Base-by-base conservation (phyloP, 2,888 invertebrate species). In the Sipha maydis region DNA sequence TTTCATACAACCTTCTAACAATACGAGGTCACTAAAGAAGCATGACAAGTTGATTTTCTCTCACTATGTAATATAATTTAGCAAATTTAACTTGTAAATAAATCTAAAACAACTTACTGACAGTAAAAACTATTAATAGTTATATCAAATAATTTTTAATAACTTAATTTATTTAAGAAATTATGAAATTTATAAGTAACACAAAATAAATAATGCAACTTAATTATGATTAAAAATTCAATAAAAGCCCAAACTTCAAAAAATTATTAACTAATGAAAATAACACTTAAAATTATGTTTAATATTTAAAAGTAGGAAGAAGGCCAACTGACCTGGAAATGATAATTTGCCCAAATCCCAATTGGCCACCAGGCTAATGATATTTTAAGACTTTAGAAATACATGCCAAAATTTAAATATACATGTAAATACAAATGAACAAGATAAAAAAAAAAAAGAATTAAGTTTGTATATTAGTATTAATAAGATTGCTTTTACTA, bases 361-460 rank as follows among this genome's bases (percentile, higher is more conserved):
- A 88, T 88, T 88, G 88, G 88, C 88, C 54, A 88, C 88, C 2
- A 75, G 88, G 75, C 80, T 88, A 48, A 31, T 88, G 73, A 56
- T 88, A 88, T 88, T 88, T 88, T 88, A 88, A 88, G 88, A 88
- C 25, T 80, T 80, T 75, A 82, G 88, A 82, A 82, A 88, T 88
- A 88, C 82, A 82, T 88, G 88, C 88, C 88, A 88, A 88, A 76
- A 28, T 82, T 82, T 88, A 82, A 76, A 80, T 61, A 82, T 82
- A 88, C n/a, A 31, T 61, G 31, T 48, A 34, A 31, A 34, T 73
- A 73, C 25, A 77, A 7, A 84, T 31, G 31, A 48, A 77, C 25
- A 77, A 48, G 21, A 69, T 0, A 84, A 85, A 48, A 69, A 14
- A 56, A 38, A 71, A 25, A 73, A 38, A 25, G 75, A 38, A 38